A percentile compares a stretch with the other conserved stretches of the same genome.
phyloP scores from a whole-genome alignment of 2,797 vertebrate species.

The Peromyscus melanophrys region DNA sequence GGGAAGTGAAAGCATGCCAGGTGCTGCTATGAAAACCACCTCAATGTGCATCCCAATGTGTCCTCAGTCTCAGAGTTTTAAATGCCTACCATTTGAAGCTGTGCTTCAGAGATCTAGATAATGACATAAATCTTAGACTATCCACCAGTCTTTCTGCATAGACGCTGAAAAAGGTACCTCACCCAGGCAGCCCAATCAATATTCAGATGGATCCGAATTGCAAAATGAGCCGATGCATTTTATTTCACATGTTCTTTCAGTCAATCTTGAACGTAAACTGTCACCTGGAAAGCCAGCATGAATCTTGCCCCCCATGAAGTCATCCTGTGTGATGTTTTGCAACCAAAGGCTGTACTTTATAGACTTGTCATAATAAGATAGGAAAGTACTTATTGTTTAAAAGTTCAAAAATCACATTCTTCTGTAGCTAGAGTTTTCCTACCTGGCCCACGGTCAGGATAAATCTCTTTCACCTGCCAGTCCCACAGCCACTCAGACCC shows the following conservation, averaged over 20 bases:
- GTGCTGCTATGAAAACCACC: slow-evolving; percentile 51
- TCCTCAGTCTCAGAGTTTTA: slow-evolving; percentile 45
- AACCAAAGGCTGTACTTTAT: slow-evolving; percentile 26
- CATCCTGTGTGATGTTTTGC: slow-evolving; percentile 54
- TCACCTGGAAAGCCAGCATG: slow-evolving; percentile 51
- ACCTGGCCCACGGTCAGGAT: too few relatives aligned
- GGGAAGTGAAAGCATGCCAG: slow-evolving; percentile 63
- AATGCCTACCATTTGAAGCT: slow-evolving; percentile 12
- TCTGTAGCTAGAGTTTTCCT: too few relatives aligned
- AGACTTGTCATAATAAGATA: slow-evolving; percentile 37
- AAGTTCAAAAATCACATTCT: not conserved
- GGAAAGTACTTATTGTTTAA: not conserved
- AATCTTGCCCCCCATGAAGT: not conserved
- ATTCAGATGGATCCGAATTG: slow-evolving; percentile 4
- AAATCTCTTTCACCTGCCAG: too few relatives aligned
- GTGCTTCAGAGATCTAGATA: slow-evolving; percentile 46
- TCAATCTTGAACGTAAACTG: slow-evolving; percentile 44
- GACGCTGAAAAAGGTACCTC: slow-evolving; percentile 65
- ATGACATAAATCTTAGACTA: slow-evolving; percentile 38
- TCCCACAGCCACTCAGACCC: too few relatives aligned
- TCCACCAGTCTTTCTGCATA: slow-evolving; percentile 55
- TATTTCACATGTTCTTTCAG: not conserved
- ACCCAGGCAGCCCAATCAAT: slow-evolving; percentile 19
- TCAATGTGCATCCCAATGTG: slow-evolving; percentile 4
- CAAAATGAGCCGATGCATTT: slow-evolving; percentile 44